These are phyloP conservation scores for Drosophila fulvimacula DNA, from an alignment of 2,888 invertebrate genomes.

Conservation along the genomic window DNA sequence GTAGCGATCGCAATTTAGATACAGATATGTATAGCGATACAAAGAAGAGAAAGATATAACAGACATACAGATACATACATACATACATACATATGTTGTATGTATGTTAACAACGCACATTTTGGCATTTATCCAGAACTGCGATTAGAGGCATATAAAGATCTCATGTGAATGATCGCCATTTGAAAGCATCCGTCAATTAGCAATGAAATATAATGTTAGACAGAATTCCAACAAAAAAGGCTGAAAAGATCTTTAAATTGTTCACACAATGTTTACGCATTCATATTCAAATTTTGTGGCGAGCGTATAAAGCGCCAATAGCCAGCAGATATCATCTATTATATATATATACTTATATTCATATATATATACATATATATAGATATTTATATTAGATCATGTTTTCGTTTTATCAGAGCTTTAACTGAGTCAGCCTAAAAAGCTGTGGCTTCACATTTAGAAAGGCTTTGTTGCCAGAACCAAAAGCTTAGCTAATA, in stretches of 20 bases:
- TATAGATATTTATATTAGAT: slow-evolving; percentile 20
- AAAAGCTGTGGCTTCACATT: background rate
- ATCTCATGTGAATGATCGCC: slow-evolving; percentile 42
- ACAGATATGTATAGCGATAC: slow-evolving; percentile 40
- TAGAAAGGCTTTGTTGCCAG: background rate
- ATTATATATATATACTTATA: background rate
- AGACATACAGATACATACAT: background rate
- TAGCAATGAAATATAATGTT: slow-evolving; percentile 45
- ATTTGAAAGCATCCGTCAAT: slow-evolving; percentile 41
- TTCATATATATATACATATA: too few species aligned
- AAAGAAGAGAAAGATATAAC: slow-evolving; percentile 12
- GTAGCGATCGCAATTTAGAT: slow-evolving; percentile 61
- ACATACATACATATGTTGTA: background rate
- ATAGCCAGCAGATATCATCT: background rate
- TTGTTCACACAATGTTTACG: slow-evolving; percentile 29
- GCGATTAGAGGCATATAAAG: slow-evolving; percentile 31
- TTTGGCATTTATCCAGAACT: slow-evolving; percentile 59
- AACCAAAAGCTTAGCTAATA: background rate
- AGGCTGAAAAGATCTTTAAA: slow-evolving; percentile 26
- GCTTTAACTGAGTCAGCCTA: background rate
- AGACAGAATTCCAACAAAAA: slow-evolving; percentile 16
- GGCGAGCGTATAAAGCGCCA: background rate
- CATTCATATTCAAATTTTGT: slow-evolving; percentile 27
- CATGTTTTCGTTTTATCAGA: slow-evolving; percentile 9
- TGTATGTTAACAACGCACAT: slow-evolving; percentile 32